A percentile compares a stretch with the other conserved stretches of the same genome.
phyloP scores from a whole-genome alignment of 2,113 vertebrate genomes.

The Geococcyx californianus region DNA sequence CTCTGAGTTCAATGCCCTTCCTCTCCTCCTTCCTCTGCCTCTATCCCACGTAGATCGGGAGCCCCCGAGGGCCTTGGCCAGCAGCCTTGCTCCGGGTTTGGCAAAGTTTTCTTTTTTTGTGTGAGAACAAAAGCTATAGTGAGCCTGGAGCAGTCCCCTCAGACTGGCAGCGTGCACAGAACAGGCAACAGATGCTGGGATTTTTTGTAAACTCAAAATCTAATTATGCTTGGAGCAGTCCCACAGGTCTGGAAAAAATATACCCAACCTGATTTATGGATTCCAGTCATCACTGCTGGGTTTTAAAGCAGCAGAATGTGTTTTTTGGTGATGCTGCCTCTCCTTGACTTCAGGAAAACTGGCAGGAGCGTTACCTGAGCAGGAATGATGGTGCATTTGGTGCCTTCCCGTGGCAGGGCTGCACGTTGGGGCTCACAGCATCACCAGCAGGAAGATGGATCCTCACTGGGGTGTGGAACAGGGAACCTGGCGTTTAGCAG shows the following conservation, averaged over 20 bases:
- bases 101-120: slow-evolving; percentile 41
- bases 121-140: slow-evolving; percentile 46
- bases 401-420: neutral
- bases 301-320: slow-evolving; percentile 8
- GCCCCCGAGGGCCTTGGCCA: neutral
- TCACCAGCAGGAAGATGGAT: neutral
- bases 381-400: neutral
- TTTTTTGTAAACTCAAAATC: slow-evolving; percentile 66
- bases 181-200: slow-evolving; percentile 62
- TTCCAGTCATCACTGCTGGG: slow-evolving; percentile 3
- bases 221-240: slow-evolving; percentile 65
- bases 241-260: neutral
- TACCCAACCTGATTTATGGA: neutral
- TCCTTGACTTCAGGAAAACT: neutral
- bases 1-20: neutral
- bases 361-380: neutral
- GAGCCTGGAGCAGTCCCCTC: slow-evolving; percentile 39
- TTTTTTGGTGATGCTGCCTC: neutral
- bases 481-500: neutral
- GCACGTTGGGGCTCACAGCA: accelerated
- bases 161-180: slow-evolving; percentile 24
- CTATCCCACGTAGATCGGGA: neutral
- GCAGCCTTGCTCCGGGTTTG: neutral
- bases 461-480: neutral
- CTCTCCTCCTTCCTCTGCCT: neutral